Evolutionary conservation across 2,797 vertebrate genomes (phyloP).

Genomic region (Eurystomus glaucurus): DNA sequence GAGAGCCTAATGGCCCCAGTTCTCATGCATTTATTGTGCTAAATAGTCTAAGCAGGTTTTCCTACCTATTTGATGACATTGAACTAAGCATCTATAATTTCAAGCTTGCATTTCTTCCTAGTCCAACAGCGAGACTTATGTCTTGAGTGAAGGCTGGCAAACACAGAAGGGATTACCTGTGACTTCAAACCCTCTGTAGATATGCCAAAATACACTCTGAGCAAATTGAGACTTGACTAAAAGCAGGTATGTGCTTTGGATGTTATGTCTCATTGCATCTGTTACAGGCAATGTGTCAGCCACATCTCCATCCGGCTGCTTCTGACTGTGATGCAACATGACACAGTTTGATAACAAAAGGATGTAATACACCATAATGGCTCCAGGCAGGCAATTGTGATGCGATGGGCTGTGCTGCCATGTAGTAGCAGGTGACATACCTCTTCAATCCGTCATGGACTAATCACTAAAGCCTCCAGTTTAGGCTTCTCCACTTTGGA

Average conservation of each 20-base stretch:
- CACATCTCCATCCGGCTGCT: constrained; percentile 51
- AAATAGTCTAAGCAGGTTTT: neutral
- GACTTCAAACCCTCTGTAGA: constrained; percentile 51
- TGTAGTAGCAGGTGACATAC: constrained; percentile 59
- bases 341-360: constrained; percentile 73
- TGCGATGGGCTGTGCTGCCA: constrained; percentile 4
- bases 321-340: constrained; percentile 67
- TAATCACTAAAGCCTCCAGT: constrained; percentile 16
- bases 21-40: neutral
- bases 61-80: neutral
- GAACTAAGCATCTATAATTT: constrained; percentile 13
- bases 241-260: constrained; percentile 57
- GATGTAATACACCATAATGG: constrained; percentile 69
- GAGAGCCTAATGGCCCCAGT: neutral
- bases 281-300: constrained; percentile 57
- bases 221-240: constrained; percentile 72
- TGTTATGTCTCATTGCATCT: constrained; percentile 45
- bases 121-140: constrained; percentile 31
- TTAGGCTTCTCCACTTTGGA: constrained; percentile 26
- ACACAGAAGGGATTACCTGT: constrained; percentile 63
- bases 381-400: constrained; percentile 58
- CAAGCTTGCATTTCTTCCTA: constrained; percentile 31
- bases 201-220: constrained; percentile 44
- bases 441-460: constrained; percentile 62
- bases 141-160: constrained; percentile 16